These are phyloP conservation scores for Rhyacophila brunnea DNA, from an alignment of 1,140 invertebrate species.

Conservation along the genomic window DNA sequence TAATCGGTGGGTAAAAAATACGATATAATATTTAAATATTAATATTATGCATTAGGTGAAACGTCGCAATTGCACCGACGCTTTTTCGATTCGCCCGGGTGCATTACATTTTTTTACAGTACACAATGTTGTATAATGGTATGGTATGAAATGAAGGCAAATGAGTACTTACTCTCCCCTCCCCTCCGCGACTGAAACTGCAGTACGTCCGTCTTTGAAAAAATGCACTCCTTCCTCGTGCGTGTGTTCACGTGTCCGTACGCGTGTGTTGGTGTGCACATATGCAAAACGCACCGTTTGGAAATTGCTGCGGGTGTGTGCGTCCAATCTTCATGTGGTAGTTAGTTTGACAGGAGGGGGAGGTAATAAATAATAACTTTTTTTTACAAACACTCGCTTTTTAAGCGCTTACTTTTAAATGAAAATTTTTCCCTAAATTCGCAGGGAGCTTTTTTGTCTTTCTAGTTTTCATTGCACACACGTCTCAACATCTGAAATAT, in stretches of 20 bases:
- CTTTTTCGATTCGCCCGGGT: no score
- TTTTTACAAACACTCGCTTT: no score
- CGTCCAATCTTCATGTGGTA: no score
- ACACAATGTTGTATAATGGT: no score
- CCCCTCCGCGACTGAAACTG: slow-evolving; percentile 1
- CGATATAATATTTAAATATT: no score
- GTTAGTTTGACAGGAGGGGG: not conserved
- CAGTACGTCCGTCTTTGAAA: slow-evolving; percentile 17
- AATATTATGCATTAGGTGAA: no score
- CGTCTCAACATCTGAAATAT: no score
- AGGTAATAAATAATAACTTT: slow-evolving; percentile 8
- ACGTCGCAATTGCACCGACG: no score
- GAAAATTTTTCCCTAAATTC: not conserved
- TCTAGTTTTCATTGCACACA: slow-evolving; percentile 14
- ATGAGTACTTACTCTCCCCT: slow-evolving; percentile 8
- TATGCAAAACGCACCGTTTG: not conserved
- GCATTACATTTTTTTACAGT: no score
- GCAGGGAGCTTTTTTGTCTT: not conserved
- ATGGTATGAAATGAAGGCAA: no score
- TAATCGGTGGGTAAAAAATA: no score
- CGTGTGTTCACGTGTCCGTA: not conserved
- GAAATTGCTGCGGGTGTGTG: no score
- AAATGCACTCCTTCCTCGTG: slow-evolving; percentile 9
- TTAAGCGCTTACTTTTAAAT: not conserved
- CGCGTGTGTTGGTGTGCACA: not conserved